These are phyloP conservation scores for Galendromus occidentalis DNA, from an alignment of 1,140 invertebrate genomes.

Conservation along the genomic window DNA sequence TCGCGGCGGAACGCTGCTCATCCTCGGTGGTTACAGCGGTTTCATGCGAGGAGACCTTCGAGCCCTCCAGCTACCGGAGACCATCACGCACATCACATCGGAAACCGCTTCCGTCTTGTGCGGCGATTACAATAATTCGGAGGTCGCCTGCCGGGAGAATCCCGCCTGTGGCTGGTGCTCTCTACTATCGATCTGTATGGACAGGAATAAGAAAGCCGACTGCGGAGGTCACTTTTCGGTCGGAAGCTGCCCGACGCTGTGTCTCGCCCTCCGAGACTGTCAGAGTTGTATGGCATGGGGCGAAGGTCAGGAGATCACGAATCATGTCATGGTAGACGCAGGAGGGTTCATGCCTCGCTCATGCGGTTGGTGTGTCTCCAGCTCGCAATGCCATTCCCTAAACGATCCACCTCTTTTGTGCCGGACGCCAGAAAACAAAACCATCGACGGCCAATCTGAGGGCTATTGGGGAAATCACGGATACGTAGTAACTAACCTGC, in stretches of 20 bases:
- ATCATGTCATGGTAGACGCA: conserved; percentile 12
- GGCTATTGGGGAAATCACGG: conserved; percentile 75
- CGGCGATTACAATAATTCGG: conserved; percentile 40
- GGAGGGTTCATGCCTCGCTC: conserved; percentile 11
- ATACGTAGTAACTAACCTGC: conserved; percentile 44
- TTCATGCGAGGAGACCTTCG: conserved; percentile 45
- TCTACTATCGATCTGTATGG: conserved; percentile 11
- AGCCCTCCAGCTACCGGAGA: conserved; percentile 30
- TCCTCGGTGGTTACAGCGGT: conserved; percentile 77
- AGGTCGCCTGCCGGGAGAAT: conserved; percentile 59
- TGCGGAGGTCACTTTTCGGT: background rate
- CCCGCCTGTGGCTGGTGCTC: conserved; percentile 82
- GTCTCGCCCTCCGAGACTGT: conserved; percentile 62
- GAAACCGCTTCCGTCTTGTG: conserved; percentile 12
- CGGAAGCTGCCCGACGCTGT: conserved; percentile 57
- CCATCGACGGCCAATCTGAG: conserved; percentile 22
- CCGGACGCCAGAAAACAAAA: background rate
- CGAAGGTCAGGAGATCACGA: conserved; percentile 14
- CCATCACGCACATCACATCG: conserved; percentile 18
- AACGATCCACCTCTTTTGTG: conserved; percentile 40
- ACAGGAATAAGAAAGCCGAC: background rate
- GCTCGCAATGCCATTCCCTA: conserved; percentile 14
- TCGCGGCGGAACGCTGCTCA: conserved; percentile 56
- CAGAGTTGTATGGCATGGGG: conserved; percentile 47
- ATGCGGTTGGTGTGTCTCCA: conserved; percentile 17